Evolutionary conservation across 2,797 vertebrate genomes (phyloP).

Genomic region (Menidia menidia): DNA sequence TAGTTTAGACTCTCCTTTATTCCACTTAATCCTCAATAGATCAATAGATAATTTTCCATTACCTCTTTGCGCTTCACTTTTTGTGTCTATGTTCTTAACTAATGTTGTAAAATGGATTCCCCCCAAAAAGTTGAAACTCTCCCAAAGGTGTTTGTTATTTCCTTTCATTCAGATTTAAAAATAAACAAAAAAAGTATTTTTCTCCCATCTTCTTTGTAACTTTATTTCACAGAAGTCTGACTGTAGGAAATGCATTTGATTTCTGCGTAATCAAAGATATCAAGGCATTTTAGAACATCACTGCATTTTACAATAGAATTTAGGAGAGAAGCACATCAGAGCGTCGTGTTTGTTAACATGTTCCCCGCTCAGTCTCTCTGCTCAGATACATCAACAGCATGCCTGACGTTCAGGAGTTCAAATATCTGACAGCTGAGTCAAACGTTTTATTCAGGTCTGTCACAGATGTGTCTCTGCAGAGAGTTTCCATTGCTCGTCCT

Average conservation of each 20-base stretch:
- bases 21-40: too few species aligned
- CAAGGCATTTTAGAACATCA: not conserved
- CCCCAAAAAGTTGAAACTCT: not conserved
- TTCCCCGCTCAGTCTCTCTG: slow-evolving; percentile 51
- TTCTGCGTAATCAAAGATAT: not conserved
- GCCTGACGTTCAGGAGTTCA: slow-evolving; percentile 60
- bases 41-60: too few species aligned
- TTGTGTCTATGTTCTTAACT: too few species aligned
- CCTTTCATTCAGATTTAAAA: not conserved
- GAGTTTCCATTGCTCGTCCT: slow-evolving; percentile 64
- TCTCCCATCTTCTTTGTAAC: not conserved
- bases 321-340: not conserved
- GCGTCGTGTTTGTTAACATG: slow-evolving; percentile 37
- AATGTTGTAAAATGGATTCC: too few species aligned
- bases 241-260: not conserved
- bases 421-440: slow-evolving; percentile 71
- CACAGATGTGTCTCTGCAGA: slow-evolving; percentile 45
- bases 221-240: not conserved
- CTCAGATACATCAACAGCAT: slow-evolving; percentile 53
- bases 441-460: slow-evolving; percentile 62
- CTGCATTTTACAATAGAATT: not conserved
- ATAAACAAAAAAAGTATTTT: not conserved
- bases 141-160: not conserved
- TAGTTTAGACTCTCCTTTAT: too few species aligned
- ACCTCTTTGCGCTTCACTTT: too few species aligned